These are phyloP conservation scores for Drosophila quadrilineata DNA, from an alignment of 1,140 invertebrate species.

Conservation along the genomic window DNA sequence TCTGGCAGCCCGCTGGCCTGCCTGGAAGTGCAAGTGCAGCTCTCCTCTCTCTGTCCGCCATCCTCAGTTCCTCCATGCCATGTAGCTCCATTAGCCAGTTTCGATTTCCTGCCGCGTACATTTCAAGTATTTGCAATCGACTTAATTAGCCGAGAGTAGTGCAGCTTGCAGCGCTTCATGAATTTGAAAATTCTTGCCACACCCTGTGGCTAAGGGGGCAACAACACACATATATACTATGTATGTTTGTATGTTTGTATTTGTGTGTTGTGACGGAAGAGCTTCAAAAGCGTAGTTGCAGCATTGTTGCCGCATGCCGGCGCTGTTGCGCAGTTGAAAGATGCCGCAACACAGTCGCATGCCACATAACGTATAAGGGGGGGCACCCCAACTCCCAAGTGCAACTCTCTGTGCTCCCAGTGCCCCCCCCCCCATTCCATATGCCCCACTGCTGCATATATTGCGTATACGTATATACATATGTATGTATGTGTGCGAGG, in stretches of 20 bases:
- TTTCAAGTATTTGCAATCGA: slow-evolving; percentile 66
- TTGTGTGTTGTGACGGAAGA: slow-evolving; percentile 30
- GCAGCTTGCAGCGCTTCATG: slow-evolving; percentile 11
- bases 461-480: too few relatives aligned
- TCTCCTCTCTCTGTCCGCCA: too few relatives aligned
- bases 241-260: too few relatives aligned
- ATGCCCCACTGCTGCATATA: too few relatives aligned
- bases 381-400: neutral
- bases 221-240: too few relatives aligned
- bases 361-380: too few relatives aligned
- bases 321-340: slow-evolving; percentile 66
- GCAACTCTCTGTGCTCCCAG: neutral
- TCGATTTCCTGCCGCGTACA: slow-evolving; percentile 59
- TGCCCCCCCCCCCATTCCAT: neutral
- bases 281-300: slow-evolving; percentile 36
- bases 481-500: too few relatives aligned
- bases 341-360: too few relatives aligned
- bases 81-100: slow-evolving; percentile 38
- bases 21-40: too few relatives aligned
- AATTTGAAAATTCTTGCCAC: slow-evolving; percentile 42
- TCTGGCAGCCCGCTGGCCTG: too few relatives aligned
- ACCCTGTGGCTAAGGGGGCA: slow-evolving; percentile 6
- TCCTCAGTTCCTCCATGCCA: neutral
- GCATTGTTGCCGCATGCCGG: slow-evolving; percentile 68
- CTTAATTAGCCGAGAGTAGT: slow-evolving; percentile 61